Evolutionary conservation across 2,797 vertebrate species (phyloP).

Genomic region (Sebastes trivittatus): DNA sequence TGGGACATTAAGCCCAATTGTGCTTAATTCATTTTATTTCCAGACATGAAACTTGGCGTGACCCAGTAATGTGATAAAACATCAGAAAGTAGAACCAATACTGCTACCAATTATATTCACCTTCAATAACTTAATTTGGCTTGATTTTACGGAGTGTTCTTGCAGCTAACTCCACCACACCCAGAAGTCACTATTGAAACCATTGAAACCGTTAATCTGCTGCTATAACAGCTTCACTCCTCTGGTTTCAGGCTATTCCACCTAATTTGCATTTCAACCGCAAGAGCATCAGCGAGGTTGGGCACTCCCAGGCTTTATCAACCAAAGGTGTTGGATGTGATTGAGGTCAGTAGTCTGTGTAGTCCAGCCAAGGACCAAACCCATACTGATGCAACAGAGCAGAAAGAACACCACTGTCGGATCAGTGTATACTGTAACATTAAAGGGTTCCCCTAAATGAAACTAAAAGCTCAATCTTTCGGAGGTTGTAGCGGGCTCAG

Average conservation of each 20-base stretch:
- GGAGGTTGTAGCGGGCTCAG: fast-evolving
- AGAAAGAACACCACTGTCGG: background rate
- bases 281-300: background rate
- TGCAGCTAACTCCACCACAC: background rate
- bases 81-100: constrained; percentile 1
- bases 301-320: background rate
- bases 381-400: background rate
- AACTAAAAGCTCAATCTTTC: background rate
- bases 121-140: constrained; percentile 1
- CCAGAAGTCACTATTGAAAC: background rate
- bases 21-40: constrained; percentile 15
- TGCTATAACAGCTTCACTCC: background rate
- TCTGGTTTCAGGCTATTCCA: background rate
- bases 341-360: no score
- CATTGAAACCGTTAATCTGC: background rate
- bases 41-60: constrained; percentile 18
- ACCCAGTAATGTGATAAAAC: constrained; percentile 9
- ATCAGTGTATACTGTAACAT: background rate
- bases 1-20: constrained; percentile 24
- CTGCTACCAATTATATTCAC: background rate
- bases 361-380: no score
- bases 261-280: background rate
- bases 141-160: background rate
- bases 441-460: background rate
- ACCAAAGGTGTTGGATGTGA: fast-evolving